Base-by-base conservation (phyloP, 2,888 invertebrate species). In the Limnephilus lunatus region DNA sequence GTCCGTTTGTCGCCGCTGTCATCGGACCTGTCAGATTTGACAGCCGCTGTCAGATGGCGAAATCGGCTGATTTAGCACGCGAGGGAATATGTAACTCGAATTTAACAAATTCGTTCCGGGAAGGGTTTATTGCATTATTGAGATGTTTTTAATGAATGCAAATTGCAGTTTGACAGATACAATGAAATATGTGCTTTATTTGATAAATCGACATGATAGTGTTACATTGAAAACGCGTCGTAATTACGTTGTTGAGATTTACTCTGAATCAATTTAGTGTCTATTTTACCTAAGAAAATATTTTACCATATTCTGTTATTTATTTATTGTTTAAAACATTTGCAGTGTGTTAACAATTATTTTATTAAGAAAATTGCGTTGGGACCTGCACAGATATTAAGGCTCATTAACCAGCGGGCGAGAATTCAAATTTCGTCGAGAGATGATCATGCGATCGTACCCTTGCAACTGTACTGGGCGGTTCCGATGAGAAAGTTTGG, bases 1-100 rank as follows among this genome's bases (percentile, higher is more conserved):
- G 44, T 25, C 86, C 48, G 44, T 86, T 48, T 86, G 86, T 86
- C 83, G 86, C 30, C n/a, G 48, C 86, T 86, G 86, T 48, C 86
- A 44, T 15, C 86, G 86, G 39, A 86, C n/a, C 86, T 86, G 86
- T 86, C 86, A 86, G 86, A 86, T 44, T 44, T 86, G 86, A 86
- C 86, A 86, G 86, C 48, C 48, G 44, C 86, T 44, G 83, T 83
- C 83, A 83, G 83, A 35, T 32, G 32, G 31, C 32, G 83, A 35
- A 86, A 86, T 86, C 86, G 48, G 86, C 86, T 86, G 86, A 86
- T 86, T 86, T 44, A 86, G 44, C 86, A 30, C 83, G 25, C 9
- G 83, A 7, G 83, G n/a, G n/a, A 68, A 68, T 44, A 44, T 48
- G 15, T 68, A n/a, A 68, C 25, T 68, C 25, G 3, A 25, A 68